Conservation (phyloP, 2,888 invertebrate genomes). For the Drosophila ezoana region DNA sequence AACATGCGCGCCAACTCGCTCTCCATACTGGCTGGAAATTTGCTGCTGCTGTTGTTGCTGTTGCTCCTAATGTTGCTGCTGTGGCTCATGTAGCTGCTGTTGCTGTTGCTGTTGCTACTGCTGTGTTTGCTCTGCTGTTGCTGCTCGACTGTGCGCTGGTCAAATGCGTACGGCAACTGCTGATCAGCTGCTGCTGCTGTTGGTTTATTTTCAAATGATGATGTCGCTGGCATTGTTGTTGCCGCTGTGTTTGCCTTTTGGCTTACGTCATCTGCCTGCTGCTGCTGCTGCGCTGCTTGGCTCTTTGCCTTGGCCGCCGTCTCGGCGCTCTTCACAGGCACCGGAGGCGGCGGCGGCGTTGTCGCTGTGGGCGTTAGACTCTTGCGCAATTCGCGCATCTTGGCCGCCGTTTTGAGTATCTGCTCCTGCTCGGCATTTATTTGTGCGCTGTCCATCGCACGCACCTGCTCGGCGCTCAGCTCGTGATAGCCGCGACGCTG, state of each 20-base stretch:
- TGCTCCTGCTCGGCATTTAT: constrained; percentile 71
- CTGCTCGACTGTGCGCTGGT: constrained; percentile 36
- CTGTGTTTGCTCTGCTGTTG: constrained; percentile 35
- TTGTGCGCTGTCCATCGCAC: constrained; percentile 75
- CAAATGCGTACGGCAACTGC: constrained; percentile 46
- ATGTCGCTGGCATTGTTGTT: constrained; percentile 53
- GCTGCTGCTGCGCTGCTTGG: constrained; percentile 49
- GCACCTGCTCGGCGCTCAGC: constrained; percentile 78
- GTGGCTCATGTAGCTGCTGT: constrained; percentile 10
- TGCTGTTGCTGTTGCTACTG: constrained; percentile 24
- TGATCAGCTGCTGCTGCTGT: constrained; percentile 67
- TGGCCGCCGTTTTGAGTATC: constrained; percentile 76
- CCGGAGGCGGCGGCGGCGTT: constrained; percentile 82
- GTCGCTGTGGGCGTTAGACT: constrained; percentile 81
- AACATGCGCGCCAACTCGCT: constrained; percentile 79
- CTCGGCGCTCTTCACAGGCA: constrained; percentile 79
- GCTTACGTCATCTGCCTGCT: constrained; percentile 56
- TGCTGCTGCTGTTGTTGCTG: constrained; percentile 18
- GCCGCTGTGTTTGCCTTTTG: constrained; percentile 25
- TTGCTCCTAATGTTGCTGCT: constrained; percentile 22
- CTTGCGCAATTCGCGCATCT: constrained; percentile 83
- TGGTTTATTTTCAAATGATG: constrained; percentile 83
- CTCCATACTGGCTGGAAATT: constrained; percentile 71
- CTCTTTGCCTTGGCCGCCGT: constrained; percentile 77
- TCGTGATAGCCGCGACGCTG: constrained; percentile 88